Evolutionary conservation across 2,888 invertebrate species (phyloP).

Genomic region (Eledona agricola): DNA sequence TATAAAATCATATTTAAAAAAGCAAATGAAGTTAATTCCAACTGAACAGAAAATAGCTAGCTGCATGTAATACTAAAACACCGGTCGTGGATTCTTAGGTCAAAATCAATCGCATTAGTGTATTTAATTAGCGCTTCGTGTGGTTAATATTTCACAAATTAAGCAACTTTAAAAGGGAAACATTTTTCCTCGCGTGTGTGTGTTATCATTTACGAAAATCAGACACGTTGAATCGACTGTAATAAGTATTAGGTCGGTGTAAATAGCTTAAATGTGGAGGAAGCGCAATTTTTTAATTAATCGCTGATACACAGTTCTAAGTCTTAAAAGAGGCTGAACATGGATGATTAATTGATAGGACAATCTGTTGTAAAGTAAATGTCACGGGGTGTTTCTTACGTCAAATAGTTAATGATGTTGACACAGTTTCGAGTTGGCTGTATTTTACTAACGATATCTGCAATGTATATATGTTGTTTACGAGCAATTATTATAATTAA

Average conservation of each 20-base stretch:
- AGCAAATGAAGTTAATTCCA: too few species aligned
- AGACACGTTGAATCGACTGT: slow-evolving; percentile 12
- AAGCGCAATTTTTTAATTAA: too few species aligned
- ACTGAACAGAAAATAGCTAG: too few species aligned
- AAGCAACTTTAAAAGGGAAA: slow-evolving; percentile 20
- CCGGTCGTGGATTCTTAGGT: too few species aligned
- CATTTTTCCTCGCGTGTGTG: slow-evolving; percentile 20
- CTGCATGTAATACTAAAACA: too few species aligned
- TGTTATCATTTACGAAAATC: slow-evolving; percentile 22
- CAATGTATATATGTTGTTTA: slow-evolving; percentile 3
- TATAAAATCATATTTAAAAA: too few species aligned
- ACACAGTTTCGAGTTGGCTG: slow-evolving; percentile 1
- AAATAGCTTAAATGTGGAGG: slow-evolving; percentile 5
- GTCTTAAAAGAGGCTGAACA: slow-evolving; percentile 2
- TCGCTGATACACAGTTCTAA: too few species aligned
- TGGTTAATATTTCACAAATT: slow-evolving; percentile 18
- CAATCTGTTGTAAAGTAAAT: slow-evolving; percentile 1
- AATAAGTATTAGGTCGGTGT: slow-evolving; percentile 5
- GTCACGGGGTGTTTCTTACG: not conserved
- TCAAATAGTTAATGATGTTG: slow-evolving; percentile 3
- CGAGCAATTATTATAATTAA: slow-evolving; percentile 4
- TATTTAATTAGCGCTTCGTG: slow-evolving; percentile 16
- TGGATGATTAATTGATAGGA: slow-evolving; percentile 5
- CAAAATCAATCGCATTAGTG: slow-evolving; percentile 6
- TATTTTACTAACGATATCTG: slow-evolving; percentile 5